Base-by-base conservation (phyloP, 2,797 vertebrate genomes). In the Hafferia zeledoni region DNA sequence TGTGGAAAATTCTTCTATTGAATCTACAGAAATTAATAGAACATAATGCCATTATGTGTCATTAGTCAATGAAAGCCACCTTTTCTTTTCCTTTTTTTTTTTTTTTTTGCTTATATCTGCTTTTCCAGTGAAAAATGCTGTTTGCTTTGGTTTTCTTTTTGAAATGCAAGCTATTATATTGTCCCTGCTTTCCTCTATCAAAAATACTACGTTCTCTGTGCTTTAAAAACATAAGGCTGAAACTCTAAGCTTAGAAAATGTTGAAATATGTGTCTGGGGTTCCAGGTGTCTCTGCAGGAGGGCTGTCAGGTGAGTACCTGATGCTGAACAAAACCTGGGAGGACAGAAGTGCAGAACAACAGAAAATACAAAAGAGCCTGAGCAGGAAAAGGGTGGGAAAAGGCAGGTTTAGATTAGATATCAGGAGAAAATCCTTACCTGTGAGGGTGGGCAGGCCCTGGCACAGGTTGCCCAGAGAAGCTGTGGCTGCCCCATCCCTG, bases 401-500 rank as follows among this genome's bases (percentile, higher is more conserved):
- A 17, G 16, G 30, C 33, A 56, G 25, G 6, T 27, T 55, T 22
- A 35, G 17, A 22, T 47, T 1, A 2, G 13, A 20, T 17, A 22
- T 15, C 41, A 22, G 8, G 35, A 55, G 63, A 7, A 55, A 78
- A 78, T 47, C 17, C 20, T 41, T 53, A 30, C 24, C 25, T 33
- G 11, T 5, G 25, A 24, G 11, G 7, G 17, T 63, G 49, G 3
- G 0, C 2, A 55, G 3, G 31, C 17, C 6, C 53, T 47, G 47
- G 61, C 61, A 41, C 17, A 81, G 37, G 4, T 0, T 46, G 7
- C 13, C 46, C 37, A 65, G 14, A 4, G 53, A 0, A 60, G 33
- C 47, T 68, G 41, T 27, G 69, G 31, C 33, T 75, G 47, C 2
- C 11, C 31, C 41, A 61, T 43, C 70, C 47, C 35, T 89, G 63